phyloP scores from a whole-genome alignment of 2,888 invertebrate genomes.

The Synergus itoensis region DNA sequence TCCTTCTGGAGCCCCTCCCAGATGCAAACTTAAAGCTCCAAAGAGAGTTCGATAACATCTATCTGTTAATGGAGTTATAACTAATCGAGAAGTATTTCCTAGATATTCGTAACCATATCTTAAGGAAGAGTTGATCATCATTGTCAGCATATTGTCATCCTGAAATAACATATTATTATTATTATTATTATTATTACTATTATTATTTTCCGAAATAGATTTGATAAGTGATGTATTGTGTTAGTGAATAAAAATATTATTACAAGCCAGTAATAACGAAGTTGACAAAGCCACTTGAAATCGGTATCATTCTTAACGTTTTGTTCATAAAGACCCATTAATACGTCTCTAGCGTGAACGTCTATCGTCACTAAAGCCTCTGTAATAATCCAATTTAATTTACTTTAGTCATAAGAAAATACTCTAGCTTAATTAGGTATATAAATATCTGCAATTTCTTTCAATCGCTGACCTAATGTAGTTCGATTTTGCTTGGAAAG shows the following conservation, averaged over 20 bases:
- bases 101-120: slow-evolving; percentile 92
- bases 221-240: too few relatives aligned
- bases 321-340: slow-evolving; percentile 84
- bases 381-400: slow-evolving; percentile 65
- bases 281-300: slow-evolving; percentile 93
- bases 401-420: slow-evolving; percentile 28
- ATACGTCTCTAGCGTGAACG: slow-evolving; percentile 94
- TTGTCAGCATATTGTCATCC: slow-evolving; percentile 77
- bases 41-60: slow-evolving; percentile 87
- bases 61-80: slow-evolving; percentile 96
- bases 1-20: slow-evolving; percentile 80
- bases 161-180: slow-evolving; percentile 64
- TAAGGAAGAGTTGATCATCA: slow-evolving; percentile 82
- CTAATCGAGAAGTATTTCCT: slow-evolving; percentile 92
- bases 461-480: slow-evolving; percentile 83
- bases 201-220: too few relatives aligned
- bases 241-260: slow-evolving; percentile 46
- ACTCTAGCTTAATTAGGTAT: neutral
- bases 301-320: slow-evolving; percentile 86
- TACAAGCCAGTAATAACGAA: slow-evolving; percentile 93
- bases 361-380: slow-evolving; percentile 95
- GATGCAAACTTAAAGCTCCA: slow-evolving; percentile 81
- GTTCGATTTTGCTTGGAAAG: slow-evolving; percentile 92
- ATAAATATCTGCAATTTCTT: neutral
- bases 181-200: too few relatives aligned